Percentiles rank a stretch among this genome's conserved stretches.
Conservation (phyloP, 2,888 invertebrate species). For the Euplagia quadripunctaria region DNA sequence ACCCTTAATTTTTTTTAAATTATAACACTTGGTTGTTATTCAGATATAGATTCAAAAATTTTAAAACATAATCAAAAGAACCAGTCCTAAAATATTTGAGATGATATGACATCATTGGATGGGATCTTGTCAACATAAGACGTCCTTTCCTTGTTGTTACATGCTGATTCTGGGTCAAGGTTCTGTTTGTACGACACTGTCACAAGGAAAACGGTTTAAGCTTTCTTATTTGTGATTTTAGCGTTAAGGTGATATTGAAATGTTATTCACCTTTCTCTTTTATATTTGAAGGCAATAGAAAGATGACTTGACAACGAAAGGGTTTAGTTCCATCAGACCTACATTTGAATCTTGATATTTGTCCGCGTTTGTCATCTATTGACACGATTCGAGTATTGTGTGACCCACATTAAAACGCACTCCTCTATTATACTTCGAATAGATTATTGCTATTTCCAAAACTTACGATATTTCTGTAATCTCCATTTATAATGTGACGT, state of each 20-base stretch:
- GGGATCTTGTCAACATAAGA: slow-evolving; percentile 42
- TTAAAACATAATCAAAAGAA: slow-evolving; percentile 24
- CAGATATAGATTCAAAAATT: not conserved
- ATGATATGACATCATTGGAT: slow-evolving; percentile 49
- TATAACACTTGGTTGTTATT: not conserved
- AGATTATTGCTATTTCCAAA: slow-evolving; percentile 2
- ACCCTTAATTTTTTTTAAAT: not conserved
- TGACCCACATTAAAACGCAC: slow-evolving; percentile 4
- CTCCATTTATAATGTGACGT: slow-evolving; percentile 38
- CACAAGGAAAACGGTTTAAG: slow-evolving; percentile 65
- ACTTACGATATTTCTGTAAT: slow-evolving; percentile 17
- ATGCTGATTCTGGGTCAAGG: slow-evolving; percentile 77
- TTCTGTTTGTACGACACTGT: slow-evolving; percentile 69
- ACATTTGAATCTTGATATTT: slow-evolving; percentile 16
- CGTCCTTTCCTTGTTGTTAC: slow-evolving; percentile 70
- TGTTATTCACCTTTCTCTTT: slow-evolving; percentile 1
- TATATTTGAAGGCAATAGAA: not conserved
- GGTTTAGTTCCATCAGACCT: not conserved
- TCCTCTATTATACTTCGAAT: not conserved
- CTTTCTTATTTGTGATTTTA: slow-evolving; percentile 50
- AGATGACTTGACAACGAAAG: not conserved
- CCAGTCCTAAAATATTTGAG: slow-evolving; percentile 42
- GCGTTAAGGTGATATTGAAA: slow-evolving; percentile 6
- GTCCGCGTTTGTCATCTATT: slow-evolving; percentile 12
- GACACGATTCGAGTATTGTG: not conserved